These are phyloP conservation scores for Thunnus maccoyii DNA, from an alignment of 2,113 vertebrate species.

Conservation along the genomic window DNA sequence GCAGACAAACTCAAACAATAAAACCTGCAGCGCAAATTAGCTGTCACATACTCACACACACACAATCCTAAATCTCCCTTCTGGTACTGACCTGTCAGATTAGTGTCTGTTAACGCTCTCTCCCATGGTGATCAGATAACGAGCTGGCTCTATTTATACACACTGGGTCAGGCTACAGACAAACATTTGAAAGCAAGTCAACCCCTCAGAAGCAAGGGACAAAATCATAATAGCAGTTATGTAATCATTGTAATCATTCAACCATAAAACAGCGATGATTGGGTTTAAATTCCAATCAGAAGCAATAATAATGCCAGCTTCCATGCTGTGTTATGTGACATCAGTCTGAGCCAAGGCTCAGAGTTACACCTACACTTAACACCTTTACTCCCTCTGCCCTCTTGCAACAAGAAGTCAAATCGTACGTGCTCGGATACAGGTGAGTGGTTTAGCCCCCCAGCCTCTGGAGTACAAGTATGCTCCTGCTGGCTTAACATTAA, in stretches of 20 bases:
- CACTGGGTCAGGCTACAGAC: constrained; percentile 74
- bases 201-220: neutral
- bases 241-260: neutral
- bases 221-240: constrained; percentile 1
- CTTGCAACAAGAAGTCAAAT: neutral
- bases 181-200: constrained; percentile 45
- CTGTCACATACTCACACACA: constrained; percentile 10
- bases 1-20: neutral
- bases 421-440: constrained; percentile 9
- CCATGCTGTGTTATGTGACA: neutral
- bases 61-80: constrained; percentile 62
- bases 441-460: constrained; percentile 10
- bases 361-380: neutral
- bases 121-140: constrained; percentile 82
- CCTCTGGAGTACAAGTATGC: neutral
- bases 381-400: neutral
- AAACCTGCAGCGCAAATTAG: constrained; percentile 27
- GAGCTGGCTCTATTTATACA: constrained; percentile 81
- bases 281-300: constrained; percentile 63
- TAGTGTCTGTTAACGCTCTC: constrained; percentile 77
- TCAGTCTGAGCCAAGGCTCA: constrained; percentile 1
- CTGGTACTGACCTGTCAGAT: constrained; percentile 72
- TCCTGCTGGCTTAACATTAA: constrained; percentile 11
- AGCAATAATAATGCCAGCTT: neutral
- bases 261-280: constrained; percentile 16